phyloP scores from a whole-genome alignment of 2,113 vertebrate species.

The Climacteris rufus region DNA sequence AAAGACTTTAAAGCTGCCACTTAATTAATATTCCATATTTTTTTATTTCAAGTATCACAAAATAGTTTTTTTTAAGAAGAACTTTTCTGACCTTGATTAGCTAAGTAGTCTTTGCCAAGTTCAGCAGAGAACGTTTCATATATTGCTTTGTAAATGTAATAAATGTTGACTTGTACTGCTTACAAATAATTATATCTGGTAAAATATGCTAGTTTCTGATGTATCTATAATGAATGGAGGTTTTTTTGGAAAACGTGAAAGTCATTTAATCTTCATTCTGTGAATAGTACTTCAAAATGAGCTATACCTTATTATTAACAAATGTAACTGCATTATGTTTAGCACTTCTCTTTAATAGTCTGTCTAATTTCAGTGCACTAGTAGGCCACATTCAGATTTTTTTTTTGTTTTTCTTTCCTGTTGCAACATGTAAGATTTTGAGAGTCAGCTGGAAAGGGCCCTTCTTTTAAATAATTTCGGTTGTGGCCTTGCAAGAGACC shows the following conservation, averaged over 20 bases:
- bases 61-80: not conserved
- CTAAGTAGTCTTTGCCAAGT: not conserved
- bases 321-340: not conserved
- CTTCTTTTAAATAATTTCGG: not conserved
- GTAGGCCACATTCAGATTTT: not conserved
- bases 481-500: not conserved
- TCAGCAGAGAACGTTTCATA: not conserved
- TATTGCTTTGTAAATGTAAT: not conserved
- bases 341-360: not conserved
- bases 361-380: not conserved
- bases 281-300: not conserved
- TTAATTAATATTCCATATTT: not conserved
- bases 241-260: not conserved
- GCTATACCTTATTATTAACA: not conserved
- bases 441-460: not conserved
- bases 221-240: not conserved
- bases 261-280: not conserved
- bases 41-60: conserved; percentile 19
- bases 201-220: not conserved
- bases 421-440: not conserved
- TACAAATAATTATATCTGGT: not conserved
- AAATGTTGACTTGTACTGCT: not conserved
- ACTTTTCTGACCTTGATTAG: not conserved
- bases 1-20: not conserved
- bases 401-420: not conserved